phyloP scores from a whole-genome alignment of 1,140 invertebrate species.

The Drosophila chauvacae region DNA sequence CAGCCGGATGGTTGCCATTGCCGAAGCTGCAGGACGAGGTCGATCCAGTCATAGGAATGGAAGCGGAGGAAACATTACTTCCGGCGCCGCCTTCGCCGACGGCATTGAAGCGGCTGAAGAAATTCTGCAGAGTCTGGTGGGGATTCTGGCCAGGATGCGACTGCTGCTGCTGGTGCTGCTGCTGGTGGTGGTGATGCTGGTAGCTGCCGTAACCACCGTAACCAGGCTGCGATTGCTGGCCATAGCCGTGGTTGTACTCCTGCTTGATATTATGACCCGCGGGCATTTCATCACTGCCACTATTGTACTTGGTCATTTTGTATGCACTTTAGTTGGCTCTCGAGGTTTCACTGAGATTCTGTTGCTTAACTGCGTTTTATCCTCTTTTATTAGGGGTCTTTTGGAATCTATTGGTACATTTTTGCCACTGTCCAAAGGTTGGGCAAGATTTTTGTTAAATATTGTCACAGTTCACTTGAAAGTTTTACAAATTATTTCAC shows the following conservation, averaged over 20 bases:
- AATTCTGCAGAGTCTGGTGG: conserved; percentile 76
- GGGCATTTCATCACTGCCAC: conserved; percentile 49
- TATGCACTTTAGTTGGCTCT: conserved; percentile 4
- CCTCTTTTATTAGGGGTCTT: background rate
- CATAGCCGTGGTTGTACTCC: conserved; percentile 62
- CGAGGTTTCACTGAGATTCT: background rate
- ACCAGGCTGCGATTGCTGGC: conserved; percentile 48
- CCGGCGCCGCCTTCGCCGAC: conserved; percentile 59
- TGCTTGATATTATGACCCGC: conserved; percentile 58
- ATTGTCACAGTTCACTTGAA: background rate
- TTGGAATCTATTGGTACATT: background rate
- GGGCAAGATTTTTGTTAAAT: background rate
- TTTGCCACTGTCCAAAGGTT: background rate
- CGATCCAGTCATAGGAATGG: conserved; percentile 14
- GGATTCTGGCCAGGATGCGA: conserved; percentile 39
- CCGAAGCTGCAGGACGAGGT: conserved; percentile 26
- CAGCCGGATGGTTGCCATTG: conserved; percentile 31
- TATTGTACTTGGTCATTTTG: conserved; percentile 77
- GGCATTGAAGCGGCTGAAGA: conserved; percentile 80
- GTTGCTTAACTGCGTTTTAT: background rate
- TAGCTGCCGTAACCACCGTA: conserved; percentile 33
- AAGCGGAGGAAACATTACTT: conserved; percentile 16
- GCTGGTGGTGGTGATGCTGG: conserved; percentile 6
- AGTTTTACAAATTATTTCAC: background rate
- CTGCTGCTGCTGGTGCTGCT: conserved; percentile 5